Evolutionary conservation across 92 coral and sea anemone species (phyloP), one percentile per base, ranked within the genome.

Genomic region (Umimayanthus kanabou): DNA sequence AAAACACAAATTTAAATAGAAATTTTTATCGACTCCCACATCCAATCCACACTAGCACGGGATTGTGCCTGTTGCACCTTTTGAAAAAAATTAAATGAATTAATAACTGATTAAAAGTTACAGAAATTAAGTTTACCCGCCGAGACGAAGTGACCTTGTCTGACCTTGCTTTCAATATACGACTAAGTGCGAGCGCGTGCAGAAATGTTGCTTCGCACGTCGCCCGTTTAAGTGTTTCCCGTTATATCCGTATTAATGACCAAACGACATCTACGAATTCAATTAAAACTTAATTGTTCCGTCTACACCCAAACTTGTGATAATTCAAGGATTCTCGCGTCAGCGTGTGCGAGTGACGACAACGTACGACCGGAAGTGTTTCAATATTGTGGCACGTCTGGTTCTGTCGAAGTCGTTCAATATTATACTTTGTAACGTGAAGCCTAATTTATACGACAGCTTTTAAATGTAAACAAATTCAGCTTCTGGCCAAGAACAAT

Each of bases 351-450:
- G 23, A 40, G 23, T 82, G 64, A 67, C 86, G 66, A 69, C 14
- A 71, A 29, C 43, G 40, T 29, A 20, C 87, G 87, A 70, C 45
- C 87, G 87, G 87, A 83, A 83, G 28, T 39, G 15, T 72, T 72
- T 81, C 75, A 39, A 66, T 40, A 66, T 79, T 40, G n/a, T 83
- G n/a, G 42, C 39, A n/a, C 22, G 39, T 6, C 15, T 30, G 76
- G 71, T 78, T 6, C 15, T 69, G 70, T 28, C 28, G 37, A 33
- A 33, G 37, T 33, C 37, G 37, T 33, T 33, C 37, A 33, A 33
- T 33, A 33, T 2, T 33, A 3, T 69, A 47, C 45, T 42, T 28
- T 71, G 76, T 25, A 13, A 37, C 6, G 7, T 26, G 77, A 5
- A 22, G 42, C 77, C 20, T 58, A 57, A 42, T 39, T 45, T 39